Conservation (phyloP, 1,140 invertebrate species). For the Patella vulgata region DNA sequence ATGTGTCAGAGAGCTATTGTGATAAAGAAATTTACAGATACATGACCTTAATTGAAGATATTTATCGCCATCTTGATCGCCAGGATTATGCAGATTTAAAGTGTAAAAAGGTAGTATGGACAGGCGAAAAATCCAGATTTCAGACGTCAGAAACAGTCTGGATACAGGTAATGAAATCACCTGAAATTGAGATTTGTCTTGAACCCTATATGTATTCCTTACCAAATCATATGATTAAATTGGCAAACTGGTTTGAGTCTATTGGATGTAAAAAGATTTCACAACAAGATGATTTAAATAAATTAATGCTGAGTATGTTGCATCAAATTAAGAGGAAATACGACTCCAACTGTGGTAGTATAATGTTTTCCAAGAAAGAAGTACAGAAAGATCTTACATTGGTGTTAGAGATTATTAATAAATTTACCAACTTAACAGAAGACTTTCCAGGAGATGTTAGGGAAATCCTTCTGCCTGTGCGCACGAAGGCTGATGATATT, state of each 20-base stretch:
- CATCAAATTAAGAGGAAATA: constrained; percentile 12
- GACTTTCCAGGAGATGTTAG: neutral
- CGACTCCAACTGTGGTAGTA: neutral
- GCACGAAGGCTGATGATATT: constrained; percentile 4
- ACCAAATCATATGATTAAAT: constrained; percentile 13
- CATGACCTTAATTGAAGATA: too few species aligned
- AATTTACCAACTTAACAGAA: constrained; percentile 16
- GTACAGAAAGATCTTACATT: too few species aligned
- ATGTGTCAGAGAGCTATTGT: too few species aligned
- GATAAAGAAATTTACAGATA: too few species aligned
- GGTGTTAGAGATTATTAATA: too few species aligned
- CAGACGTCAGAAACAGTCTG: constrained; percentile 11
- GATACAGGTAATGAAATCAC: neutral
- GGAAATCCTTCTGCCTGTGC: constrained; percentile 30
- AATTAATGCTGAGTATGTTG: constrained; percentile 14
- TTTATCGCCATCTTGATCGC: too few species aligned
- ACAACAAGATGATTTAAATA: constrained; percentile 1
- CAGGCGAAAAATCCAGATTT: constrained; percentile 32
- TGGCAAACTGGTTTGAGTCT: constrained; percentile 14
- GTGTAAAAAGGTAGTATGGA: constrained; percentile 15
- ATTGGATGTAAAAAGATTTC: constrained; percentile 12
- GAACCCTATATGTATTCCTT: constrained; percentile 29
- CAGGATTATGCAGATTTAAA: neutral
- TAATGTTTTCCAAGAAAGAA: constrained; percentile 3
- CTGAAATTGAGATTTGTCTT: constrained; percentile 26